Conservation (phyloP, 2,797 vertebrate species). For the Benthosema pterotum region DNA sequence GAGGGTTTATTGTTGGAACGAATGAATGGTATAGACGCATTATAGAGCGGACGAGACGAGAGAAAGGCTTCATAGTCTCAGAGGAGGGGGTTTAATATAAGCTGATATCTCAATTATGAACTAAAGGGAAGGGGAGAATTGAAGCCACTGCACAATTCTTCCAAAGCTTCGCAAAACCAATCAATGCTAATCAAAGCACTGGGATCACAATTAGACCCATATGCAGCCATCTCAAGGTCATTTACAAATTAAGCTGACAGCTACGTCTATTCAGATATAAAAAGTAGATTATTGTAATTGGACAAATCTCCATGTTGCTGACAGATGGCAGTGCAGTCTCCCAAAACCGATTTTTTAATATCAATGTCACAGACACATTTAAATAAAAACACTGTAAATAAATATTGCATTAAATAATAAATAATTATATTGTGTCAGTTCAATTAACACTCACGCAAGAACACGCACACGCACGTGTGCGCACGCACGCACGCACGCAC, state of each 20-base stretch:
- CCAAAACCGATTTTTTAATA: no score
- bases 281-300: slow-evolving; percentile 45
- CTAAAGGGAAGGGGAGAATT: slow-evolving; percentile 37
- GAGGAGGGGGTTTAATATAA: slow-evolving; percentile 49
- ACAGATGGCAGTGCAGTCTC: no score
- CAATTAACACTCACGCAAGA: no score
- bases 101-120: slow-evolving; percentile 57
- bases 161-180: slow-evolving; percentile 41
- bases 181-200: slow-evolving; percentile 53
- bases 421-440: no score
- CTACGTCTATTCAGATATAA: slow-evolving; percentile 17
- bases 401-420: no score
- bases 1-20: slow-evolving; percentile 44
- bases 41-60: slow-evolving; percentile 29
- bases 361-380: no score
- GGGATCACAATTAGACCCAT: slow-evolving; percentile 58
- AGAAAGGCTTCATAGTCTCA: slow-evolving; percentile 54
- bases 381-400: no score
- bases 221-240: slow-evolving; percentile 46
- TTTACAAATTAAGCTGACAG: slow-evolving; percentile 54
- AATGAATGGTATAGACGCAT: slow-evolving; percentile 38
- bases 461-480: not conserved
- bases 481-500: not conserved
- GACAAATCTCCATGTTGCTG: slow-evolving; percentile 18
- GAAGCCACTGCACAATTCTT: slow-evolving; percentile 19